A percentile compares a stretch with the other conserved stretches of the same genome.
phyloP scores from a whole-genome alignment of 2,113 vertebrate species.

The Perccottus glenii region DNA sequence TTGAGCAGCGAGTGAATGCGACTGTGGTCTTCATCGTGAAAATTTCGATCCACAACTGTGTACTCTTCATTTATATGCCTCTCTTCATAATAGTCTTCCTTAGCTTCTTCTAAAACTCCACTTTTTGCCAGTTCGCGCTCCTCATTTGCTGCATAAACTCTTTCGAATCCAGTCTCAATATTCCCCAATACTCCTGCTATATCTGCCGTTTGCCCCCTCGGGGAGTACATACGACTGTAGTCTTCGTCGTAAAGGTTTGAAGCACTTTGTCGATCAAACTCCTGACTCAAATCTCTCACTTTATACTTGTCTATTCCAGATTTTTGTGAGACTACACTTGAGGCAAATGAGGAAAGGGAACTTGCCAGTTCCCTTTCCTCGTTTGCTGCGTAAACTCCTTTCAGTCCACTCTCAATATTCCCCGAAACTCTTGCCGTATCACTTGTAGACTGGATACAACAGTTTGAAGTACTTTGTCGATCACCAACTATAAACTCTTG shows the following conservation, averaged over 20 bases:
- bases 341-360: too few relatives aligned
- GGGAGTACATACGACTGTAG: background rate
- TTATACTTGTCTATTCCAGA: background rate
- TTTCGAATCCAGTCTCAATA: conserved; percentile 2
- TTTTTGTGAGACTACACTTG: too few relatives aligned
- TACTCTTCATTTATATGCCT: background rate
- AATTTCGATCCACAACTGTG: background rate
- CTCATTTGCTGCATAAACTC: background rate
- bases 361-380: too few relatives aligned
- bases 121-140: background rate
- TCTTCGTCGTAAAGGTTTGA: background rate
- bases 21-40: conserved; percentile 72
- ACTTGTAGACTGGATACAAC: too few relatives aligned
- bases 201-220: background rate
- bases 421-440: too few relatives aligned
- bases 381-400: too few relatives aligned
- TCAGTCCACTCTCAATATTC: too few relatives aligned
- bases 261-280: background rate
- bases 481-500: background rate
- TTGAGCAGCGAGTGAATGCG: conserved; percentile 80
- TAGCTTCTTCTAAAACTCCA: background rate
- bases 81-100: background rate
- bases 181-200: background rate
- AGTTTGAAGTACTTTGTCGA: background rate
- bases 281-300: background rate